Conservation (phyloP, 2,113 vertebrate species). For the Rhombomys opimus region DNA sequence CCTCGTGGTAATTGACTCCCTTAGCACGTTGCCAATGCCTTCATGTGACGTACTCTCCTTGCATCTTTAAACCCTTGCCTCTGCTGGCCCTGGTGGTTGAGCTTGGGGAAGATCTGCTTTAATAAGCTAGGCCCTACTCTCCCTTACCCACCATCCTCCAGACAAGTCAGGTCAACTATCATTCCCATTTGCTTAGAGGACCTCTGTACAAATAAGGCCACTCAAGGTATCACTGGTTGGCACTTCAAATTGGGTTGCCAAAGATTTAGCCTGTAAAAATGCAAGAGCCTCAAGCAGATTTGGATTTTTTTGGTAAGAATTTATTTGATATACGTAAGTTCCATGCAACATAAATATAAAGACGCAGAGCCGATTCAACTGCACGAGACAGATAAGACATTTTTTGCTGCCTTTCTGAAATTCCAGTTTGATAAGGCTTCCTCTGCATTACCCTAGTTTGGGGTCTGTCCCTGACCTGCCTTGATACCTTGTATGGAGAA, state of each 20-base stretch:
- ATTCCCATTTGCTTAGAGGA: neutral
- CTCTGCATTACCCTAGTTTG: slow-evolving; percentile 4
- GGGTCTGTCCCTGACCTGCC: neutral
- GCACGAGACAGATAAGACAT: neutral
- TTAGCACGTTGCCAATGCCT: neutral
- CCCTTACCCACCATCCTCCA: neutral
- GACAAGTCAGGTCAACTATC: neutral
- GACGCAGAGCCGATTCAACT: neutral
- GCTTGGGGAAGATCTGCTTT: slow-evolving; percentile 4
- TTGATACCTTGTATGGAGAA: neutral
- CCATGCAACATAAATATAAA: neutral
- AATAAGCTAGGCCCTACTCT: neutral
- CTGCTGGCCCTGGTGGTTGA: neutral
- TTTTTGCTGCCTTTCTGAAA: slow-evolving; percentile 7
- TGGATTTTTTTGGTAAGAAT: neutral
- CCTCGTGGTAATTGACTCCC: neutral
- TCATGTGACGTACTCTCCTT: neutral
- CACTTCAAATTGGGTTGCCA: neutral
- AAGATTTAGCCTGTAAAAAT: slow-evolving; percentile 10
- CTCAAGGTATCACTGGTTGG: neutral
- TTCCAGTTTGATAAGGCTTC: neutral
- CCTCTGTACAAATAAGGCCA: neutral
- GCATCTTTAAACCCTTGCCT: neutral
- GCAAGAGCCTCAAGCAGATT: neutral
- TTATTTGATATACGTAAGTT: neutral